phyloP scores from a whole-genome alignment of 2,113 vertebrate species.

The Pedetes capensis region DNA sequence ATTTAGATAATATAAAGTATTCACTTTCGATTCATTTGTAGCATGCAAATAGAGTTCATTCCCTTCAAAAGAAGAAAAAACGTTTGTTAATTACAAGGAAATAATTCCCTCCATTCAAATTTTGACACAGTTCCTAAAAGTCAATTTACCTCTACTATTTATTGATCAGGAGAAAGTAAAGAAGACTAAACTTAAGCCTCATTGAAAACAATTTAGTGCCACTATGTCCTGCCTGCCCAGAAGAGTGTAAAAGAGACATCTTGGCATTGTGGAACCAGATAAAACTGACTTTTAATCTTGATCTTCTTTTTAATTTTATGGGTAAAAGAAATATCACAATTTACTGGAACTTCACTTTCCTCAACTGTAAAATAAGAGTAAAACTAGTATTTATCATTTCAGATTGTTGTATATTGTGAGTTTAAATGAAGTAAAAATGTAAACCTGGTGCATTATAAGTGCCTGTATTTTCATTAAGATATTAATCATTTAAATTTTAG shows the following conservation, averaged over 20 bases:
- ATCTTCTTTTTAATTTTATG: background rate
- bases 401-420: background rate
- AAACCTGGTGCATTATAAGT: background rate
- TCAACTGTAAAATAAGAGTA: background rate
- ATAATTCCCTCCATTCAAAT: background rate
- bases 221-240: background rate
- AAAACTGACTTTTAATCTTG: background rate
- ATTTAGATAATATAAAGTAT: background rate
- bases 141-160: conserved; percentile 15
- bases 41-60: background rate
- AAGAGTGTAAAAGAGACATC: background rate
- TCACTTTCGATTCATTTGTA: background rate
- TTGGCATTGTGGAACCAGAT: background rate
- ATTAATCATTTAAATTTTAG: background rate
- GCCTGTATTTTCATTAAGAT: background rate
- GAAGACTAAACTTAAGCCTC: background rate
- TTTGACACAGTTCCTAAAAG: background rate
- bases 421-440: background rate
- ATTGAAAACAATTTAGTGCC: background rate
- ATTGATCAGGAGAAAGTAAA: background rate
- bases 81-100: conserved; percentile 2
- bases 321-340: background rate
- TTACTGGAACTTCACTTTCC: background rate
- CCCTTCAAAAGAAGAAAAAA: background rate
- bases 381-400: background rate